Conservation (phyloP, 2,797 vertebrate species). For the Scyliorhinus canicula region DNA sequence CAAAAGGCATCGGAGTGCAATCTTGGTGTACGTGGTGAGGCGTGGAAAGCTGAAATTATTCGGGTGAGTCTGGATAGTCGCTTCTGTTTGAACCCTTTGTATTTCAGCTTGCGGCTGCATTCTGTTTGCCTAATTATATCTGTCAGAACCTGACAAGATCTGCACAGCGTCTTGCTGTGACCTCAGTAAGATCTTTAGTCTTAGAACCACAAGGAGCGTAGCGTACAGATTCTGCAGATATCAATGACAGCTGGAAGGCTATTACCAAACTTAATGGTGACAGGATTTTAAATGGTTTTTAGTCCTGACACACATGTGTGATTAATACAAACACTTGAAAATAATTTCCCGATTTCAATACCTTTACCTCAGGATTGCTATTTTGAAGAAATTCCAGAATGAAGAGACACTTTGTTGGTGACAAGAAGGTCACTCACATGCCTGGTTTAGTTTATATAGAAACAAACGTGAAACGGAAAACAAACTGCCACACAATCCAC, state of each 20-base stretch:
- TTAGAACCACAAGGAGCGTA: not conserved
- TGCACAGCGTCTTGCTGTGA: not conserved
- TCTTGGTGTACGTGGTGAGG: not conserved
- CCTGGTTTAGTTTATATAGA: not conserved
- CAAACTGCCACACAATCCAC: not conserved
- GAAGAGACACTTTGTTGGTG: not conserved
- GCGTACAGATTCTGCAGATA: not conserved
- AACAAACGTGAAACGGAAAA: not conserved
- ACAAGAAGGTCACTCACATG: not conserved
- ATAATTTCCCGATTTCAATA: too few species aligned
- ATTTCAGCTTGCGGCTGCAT: not conserved
- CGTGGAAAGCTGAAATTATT: not conserved
- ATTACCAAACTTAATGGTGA: not conserved
- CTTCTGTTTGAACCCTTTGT: conserved; percentile 5
- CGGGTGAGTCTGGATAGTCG: not conserved
- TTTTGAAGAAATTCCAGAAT: not conserved
- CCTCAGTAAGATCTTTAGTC: conserved; percentile 3
- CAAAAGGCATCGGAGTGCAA: not conserved
- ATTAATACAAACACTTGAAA: not conserved
- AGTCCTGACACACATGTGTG: not conserved
- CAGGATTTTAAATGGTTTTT: not conserved
- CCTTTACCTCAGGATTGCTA: not conserved
- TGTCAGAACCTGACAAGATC: conserved; percentile 11
- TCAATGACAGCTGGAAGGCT: not conserved
- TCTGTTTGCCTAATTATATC: conserved; percentile 23